Base-by-base conservation (phyloP, 2,113 vertebrate species). In the Syngnathus typhle region DNA sequence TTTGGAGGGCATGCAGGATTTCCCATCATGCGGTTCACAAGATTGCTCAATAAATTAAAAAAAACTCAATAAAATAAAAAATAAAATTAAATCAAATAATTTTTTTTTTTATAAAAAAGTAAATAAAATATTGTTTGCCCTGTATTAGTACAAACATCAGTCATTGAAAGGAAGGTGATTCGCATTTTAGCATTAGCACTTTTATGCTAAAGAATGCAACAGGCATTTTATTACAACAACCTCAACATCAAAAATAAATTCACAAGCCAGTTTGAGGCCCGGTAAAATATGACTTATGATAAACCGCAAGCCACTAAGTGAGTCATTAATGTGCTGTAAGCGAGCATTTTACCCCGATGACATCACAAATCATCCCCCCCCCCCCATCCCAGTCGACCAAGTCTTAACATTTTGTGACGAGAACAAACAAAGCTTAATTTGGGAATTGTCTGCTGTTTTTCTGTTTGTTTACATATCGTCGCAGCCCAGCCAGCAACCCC, bases 391-490 rank as follows among this genome's bases (percentile, higher is more conserved):
- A 3, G 27, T 18, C 13, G 15, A 58, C 13, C 27, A 18, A 36
- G 21, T 55, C 52, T 23, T 23, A 23, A 27, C 52, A 77, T 85
- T 82, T 78, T 69, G 73, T 78, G 56, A 23, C 32, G 67, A 74
- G 70, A 81, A 74, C 78, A 75, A 76, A 77, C 78, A 70, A 51
- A 52, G 46, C 51, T 66, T 49, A 36, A 23, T 67, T 73, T 71
- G 65, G 65, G 70, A 60, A 76, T 69, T 74, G 73, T 63, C 69
- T 77, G 1, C 11, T 78, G 49, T 77, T 80, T 77, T 74, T 65
- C 41, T 68, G 70, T 82, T 82, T 85, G 81, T 82, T 83, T 82
- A 72, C 78, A 73, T 79, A 77, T 81, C 71, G 51, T 71, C 23
- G 6, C 4, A 2, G 8, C 41, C 39, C 18, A 21, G 49, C 49